Base-by-base conservation (phyloP, 1,140 invertebrate species). In the Battus philenor region DNA sequence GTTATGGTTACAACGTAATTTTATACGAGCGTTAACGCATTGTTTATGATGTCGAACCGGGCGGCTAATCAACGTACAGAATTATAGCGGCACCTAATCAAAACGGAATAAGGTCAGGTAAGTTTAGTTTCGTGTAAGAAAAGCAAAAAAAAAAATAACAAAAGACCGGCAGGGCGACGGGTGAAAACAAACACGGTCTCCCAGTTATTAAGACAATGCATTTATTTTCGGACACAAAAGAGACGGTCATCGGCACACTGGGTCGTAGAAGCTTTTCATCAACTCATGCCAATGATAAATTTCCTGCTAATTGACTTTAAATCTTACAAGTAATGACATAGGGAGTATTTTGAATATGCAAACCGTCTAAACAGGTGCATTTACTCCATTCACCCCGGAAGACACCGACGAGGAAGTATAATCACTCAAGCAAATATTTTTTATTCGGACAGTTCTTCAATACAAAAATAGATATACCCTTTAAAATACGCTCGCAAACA, bases 151-250 rank as follows among this genome's bases (percentile, higher is more conserved):
- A n/a, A n/a, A n/a, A n/a, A n/a, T n/a, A 46, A 26, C 29, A 47
- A 53, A 44, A 47, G 47, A 47, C 26, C 45, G 32, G 17, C 9
- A 17, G 33, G 9, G 17, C 33, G n/a, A 27, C 29, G 27, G 36
- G 31, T 36, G 15, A 39, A 45, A 51, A 46, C 32, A 45, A 13
- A 29, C 43, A 11, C 31, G 34, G 31, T 33, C 31, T 33, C 22
- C 32, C 32, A 29, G 44, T 58, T 64, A 59, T 39, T 29, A 48
- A 54, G 51, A 54, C 56, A 59, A 59, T 43, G 48, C 9, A 22
- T 50, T 50, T 58, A 54, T 50, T 51, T 59, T 50, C 26, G 45
- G 48, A 43, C 20, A 53, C 45, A 53, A 53, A 47, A 33, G 39
- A 36, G 38, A 47, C 32, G 36, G 27, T 47, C 38, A 34, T 46